phyloP scores from a whole-genome alignment of 2,113 vertebrate species.

The Heterotis niloticus region DNA sequence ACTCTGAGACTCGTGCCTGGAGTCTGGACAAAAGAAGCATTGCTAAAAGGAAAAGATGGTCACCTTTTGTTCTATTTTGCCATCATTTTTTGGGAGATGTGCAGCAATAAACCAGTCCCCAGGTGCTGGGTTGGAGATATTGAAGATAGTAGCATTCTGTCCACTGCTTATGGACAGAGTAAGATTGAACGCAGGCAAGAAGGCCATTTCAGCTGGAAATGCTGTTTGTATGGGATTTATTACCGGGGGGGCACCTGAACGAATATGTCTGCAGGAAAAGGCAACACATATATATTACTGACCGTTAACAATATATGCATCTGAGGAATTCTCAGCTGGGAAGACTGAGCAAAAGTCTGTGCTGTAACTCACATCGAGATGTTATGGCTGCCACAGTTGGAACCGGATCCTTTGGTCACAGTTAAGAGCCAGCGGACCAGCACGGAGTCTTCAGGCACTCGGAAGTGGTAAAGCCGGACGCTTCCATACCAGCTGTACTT shows the following conservation, averaged over 20 bases:
- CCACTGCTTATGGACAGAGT: conserved; percentile 57
- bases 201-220: conserved; percentile 70
- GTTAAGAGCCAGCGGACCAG: conserved; percentile 80
- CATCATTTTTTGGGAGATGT: conserved; percentile 80
- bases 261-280: conserved; percentile 69
- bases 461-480: conserved; percentile 81
- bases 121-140: conserved; percentile 72
- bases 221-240: conserved; percentile 73
- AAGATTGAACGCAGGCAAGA: conserved; percentile 64
- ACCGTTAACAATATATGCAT: neutral
- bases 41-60: conserved; percentile 14
- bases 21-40: neutral
- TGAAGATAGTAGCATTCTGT: conserved; percentile 69
- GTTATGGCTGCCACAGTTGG: conserved; percentile 67
- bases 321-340: neutral
- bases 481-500: conserved; percentile 88
- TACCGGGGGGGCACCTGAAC: conserved; percentile 83
- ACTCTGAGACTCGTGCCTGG: neutral
- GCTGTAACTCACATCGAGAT: conserved; percentile 74
- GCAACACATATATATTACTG: neutral
- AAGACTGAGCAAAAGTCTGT: neutral
- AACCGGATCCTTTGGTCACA: conserved; percentile 61
- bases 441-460: conserved; percentile 76
- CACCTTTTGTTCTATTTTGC: conserved; percentile 91
- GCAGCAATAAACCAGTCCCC: conserved; percentile 89